phyloP scores from a whole-genome alignment of 2,113 vertebrate species.

The Oryzias melastigma region DNA sequence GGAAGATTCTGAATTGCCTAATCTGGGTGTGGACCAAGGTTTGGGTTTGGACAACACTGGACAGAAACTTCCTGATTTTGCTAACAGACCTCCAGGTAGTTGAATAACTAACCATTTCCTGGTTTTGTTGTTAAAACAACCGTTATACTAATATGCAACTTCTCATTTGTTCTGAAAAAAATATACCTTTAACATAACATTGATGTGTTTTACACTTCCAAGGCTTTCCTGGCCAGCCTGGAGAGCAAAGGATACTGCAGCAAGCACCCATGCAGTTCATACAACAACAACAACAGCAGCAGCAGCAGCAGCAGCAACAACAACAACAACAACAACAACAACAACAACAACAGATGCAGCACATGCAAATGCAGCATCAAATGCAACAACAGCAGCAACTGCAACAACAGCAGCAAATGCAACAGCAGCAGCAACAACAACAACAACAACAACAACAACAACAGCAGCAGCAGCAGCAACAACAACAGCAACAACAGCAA shows the following conservation, averaged over 20 bases:
- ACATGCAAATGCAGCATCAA: conserved; percentile 60
- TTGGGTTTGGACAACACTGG: conserved; percentile 83
- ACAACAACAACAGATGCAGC: conserved; percentile 43
- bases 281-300: conserved; percentile 77
- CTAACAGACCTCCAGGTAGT: conserved; percentile 86
- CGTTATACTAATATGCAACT: background rate
- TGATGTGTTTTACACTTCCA: conserved; percentile 14
- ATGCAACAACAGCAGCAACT: conserved; percentile 73
- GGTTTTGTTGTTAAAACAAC: background rate
- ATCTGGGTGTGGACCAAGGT: conserved; percentile 85
- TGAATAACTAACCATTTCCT: background rate
- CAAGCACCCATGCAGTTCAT: conserved; percentile 93
- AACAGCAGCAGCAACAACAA: conserved; percentile 61
- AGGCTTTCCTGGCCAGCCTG: conserved; percentile 90
- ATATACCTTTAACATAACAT: background rate
- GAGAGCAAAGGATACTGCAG: conserved; percentile 91
- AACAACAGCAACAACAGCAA: conserved; percentile 71
- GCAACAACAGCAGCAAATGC: conserved; percentile 81
- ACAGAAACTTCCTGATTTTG: conserved; percentile 89
- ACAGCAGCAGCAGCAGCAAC: conserved; percentile 65
- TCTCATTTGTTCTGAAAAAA: background rate
- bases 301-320: conserved; percentile 74
- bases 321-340: conserved; percentile 66
- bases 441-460: conserved; percentile 67
- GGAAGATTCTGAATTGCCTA: conserved; percentile 87